Evolutionary conservation across 2,797 vertebrate species (phyloP).

Genomic region (Perodicticus potto): DNA sequence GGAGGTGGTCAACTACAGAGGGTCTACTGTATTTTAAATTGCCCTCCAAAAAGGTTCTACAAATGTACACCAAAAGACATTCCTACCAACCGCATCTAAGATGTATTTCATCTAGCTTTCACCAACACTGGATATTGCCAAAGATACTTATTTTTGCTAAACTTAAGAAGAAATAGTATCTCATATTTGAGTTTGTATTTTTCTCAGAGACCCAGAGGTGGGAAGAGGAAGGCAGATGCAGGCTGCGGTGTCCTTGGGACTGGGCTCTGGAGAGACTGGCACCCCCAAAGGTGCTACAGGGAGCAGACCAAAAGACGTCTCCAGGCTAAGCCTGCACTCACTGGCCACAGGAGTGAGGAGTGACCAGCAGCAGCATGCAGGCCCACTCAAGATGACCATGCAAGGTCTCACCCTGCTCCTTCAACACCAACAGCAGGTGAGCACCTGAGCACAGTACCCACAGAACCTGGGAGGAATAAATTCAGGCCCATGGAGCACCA

Average conservation of each 20-base stretch:
- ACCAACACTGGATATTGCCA: not conserved
- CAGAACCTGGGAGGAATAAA: not conserved
- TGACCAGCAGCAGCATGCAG: not conserved
- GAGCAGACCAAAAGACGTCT: not conserved
- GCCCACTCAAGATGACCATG: no score
- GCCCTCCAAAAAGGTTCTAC: not conserved
- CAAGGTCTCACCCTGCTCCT: no score
- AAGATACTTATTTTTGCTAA: not conserved
- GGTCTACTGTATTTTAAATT: not conserved
- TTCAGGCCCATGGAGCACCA: not conserved
- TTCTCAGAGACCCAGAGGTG: not conserved
- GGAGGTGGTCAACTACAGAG: no score
- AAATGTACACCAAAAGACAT: not conserved
- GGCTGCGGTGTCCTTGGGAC: not conserved
- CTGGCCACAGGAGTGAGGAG: not conserved
- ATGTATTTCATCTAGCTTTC: not conserved
- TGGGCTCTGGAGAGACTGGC: not conserved
- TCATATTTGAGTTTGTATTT: not conserved
- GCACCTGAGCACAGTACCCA: not conserved
- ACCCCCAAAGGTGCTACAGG: not conserved
- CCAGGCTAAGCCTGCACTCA: not conserved
- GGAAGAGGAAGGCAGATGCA: not conserved
- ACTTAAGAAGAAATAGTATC: not conserved
- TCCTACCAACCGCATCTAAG: not conserved
- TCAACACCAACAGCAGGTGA: not conserved